Conservation (phyloP, 2,797 vertebrate species). For the Danio choprae region DNA sequence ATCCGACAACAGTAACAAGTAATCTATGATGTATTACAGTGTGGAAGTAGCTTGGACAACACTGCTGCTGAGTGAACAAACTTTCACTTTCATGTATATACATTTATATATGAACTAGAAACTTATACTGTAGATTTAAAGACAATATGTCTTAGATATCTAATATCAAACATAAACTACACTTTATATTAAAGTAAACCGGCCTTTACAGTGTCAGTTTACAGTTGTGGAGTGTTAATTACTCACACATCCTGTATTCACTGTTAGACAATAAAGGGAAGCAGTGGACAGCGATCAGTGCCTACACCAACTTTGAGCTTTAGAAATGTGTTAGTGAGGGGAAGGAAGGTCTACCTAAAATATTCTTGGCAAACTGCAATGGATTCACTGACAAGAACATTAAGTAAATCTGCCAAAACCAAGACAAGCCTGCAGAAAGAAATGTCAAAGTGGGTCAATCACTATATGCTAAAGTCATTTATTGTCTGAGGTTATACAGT, state of each 20-base stretch:
- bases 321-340: neutral
- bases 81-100: no score
- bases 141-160: neutral
- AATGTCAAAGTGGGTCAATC: conserved; percentile 17
- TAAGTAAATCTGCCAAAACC: conserved; percentile 9
- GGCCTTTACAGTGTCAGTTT: neutral
- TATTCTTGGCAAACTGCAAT: neutral
- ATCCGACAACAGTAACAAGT: no score
- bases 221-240: conserved; percentile 29
- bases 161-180: neutral
- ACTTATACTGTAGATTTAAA: neutral
- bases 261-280: conserved; percentile 57
- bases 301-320: neutral
- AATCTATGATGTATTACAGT: neutral
- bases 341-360: neutral
- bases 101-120: neutral
- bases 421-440: neutral
- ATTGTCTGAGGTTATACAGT: neutral
- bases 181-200: neutral
- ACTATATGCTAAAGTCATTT: neutral
- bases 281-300: conserved; percentile 13
- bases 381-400: neutral
- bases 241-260: conserved; percentile 51
- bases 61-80: neutral
- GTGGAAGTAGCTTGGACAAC: neutral